Conservation (phyloP, 2,113 vertebrate genomes). For the Rafetus swinhoei region DNA sequence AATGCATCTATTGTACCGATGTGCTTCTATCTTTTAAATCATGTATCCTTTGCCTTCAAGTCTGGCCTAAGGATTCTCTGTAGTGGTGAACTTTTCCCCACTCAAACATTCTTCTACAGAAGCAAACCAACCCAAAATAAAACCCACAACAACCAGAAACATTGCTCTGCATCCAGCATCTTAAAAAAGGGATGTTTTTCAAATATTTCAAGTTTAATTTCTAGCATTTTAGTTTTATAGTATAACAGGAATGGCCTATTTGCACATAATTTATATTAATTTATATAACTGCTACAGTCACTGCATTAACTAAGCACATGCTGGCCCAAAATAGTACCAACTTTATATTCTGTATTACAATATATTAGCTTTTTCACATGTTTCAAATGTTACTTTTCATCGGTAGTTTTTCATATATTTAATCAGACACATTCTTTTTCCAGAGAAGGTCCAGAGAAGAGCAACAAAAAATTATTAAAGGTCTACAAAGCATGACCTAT, state of each 20-base stretch:
- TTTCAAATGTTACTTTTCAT: not conserved
- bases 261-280: not conserved
- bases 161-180: not conserved
- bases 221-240: not conserved
- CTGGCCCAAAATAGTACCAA: rapidly evolving
- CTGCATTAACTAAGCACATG: not conserved
- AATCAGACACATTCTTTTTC: not conserved
- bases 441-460: too few relatives aligned
- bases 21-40: not conserved
- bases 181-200: not conserved
- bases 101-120: not conserved
- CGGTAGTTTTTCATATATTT: not conserved
- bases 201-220: not conserved
- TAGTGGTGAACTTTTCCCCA: not conserved
- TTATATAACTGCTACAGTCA: not conserved
- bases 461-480: too few relatives aligned
- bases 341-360: not conserved
- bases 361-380: not conserved
- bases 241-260: not conserved
- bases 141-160: not conserved
- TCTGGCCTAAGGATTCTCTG: not conserved
- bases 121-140: not conserved
- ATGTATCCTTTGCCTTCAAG: not conserved
- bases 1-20: not conserved
- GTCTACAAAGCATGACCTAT: too few relatives aligned